phyloP scores from a whole-genome alignment of 1,140 invertebrate genomes.

The Manduca sexta region DNA sequence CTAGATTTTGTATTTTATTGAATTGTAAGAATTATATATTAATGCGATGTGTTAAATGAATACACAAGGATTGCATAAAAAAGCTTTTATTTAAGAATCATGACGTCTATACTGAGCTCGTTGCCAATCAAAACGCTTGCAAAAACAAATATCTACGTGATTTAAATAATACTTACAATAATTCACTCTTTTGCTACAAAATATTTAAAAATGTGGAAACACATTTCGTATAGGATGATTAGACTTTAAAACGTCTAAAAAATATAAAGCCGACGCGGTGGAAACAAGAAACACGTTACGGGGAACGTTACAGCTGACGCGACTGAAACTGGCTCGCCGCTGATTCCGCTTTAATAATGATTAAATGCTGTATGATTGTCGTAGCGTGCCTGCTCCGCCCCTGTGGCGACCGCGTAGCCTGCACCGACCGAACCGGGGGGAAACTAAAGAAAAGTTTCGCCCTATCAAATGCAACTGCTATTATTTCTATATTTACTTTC shows the following conservation, averaged over 20 bases:
- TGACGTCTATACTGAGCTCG: no score
- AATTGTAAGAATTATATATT: no score
- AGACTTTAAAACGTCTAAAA: not conserved
- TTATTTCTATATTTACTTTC: no score
- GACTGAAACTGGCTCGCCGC: slow-evolving; percentile 36
- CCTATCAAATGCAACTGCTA: not conserved
- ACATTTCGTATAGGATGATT: no score
- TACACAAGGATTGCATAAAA: not conserved
- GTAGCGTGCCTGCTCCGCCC: slow-evolving; percentile 36
- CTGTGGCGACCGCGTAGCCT: slow-evolving; percentile 8
- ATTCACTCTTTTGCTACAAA: no score
- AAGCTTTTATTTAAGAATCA: no score
- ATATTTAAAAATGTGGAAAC: no score
- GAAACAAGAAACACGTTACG: slow-evolving; percentile 32
- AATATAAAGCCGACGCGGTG: slow-evolving; percentile 1
- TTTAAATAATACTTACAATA: no score
- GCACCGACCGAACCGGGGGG: slow-evolving; percentile 2
- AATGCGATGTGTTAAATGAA: not conserved
- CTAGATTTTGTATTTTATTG: no score
- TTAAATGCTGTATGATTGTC: slow-evolving; percentile 66
- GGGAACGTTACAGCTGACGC: slow-evolving; percentile 52
- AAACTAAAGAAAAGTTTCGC: slow-evolving; percentile 10
- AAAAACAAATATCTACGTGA: no score
- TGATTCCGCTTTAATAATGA: slow-evolving; percentile 70
- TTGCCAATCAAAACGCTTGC: no score